Conservation (phyloP, 2,113 vertebrate genomes). For the Oncorhynchus gorbuscha region DNA sequence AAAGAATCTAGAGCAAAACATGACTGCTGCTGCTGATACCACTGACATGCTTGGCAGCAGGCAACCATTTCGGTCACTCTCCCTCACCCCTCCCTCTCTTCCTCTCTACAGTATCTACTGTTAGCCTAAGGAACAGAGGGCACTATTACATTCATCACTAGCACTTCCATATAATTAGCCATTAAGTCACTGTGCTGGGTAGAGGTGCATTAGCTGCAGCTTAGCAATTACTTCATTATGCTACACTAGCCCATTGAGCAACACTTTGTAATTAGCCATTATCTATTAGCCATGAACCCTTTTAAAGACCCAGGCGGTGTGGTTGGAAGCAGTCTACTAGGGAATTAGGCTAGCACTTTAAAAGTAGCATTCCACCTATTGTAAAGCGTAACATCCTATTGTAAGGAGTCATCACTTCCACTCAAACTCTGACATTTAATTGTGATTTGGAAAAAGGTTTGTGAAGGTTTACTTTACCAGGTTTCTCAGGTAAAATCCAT, state of each 20-base stretch:
- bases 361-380: too few species aligned
- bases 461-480: too few species aligned
- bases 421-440: too few species aligned
- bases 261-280: constrained; percentile 17
- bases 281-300: neutral
- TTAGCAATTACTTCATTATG: constrained; percentile 47
- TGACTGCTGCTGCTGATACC: constrained; percentile 48
- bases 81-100: neutral
- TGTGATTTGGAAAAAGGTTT: too few species aligned
- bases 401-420: too few species aligned
- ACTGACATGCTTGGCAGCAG: constrained; percentile 30
- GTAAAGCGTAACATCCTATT: too few species aligned
- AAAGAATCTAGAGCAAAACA: constrained; percentile 50
- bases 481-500: too few species aligned
- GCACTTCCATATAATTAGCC: constrained; percentile 44
- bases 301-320: neutral
- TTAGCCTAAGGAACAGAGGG: constrained; percentile 29
- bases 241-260: constrained; percentile 22
- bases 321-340: too few species aligned
- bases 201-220: constrained; percentile 31
- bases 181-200: constrained; percentile 26
- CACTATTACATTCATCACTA: constrained; percentile 42
- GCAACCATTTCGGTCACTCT: neutral
- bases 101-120: constrained; percentile 12
- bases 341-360: too few species aligned